Evolutionary conservation across 2,888 invertebrate species (phyloP).

Genomic region (Archaeoteleia sp.): DNA sequence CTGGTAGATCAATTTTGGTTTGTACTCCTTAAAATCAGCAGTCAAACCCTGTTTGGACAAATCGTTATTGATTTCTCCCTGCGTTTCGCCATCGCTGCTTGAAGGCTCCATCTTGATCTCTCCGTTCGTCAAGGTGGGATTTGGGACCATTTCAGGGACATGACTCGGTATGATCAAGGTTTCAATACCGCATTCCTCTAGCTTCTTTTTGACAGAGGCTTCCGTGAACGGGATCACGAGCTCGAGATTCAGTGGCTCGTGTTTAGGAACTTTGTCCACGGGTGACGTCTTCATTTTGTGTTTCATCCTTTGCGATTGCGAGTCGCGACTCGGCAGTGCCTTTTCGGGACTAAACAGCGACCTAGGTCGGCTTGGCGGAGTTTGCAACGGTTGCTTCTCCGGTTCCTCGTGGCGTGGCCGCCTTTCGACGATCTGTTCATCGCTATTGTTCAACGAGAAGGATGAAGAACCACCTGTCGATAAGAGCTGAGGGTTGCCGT

Average conservation of each 20-base stretch:
- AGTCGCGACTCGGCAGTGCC: constrained; percentile 76
- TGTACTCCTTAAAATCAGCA: too few species aligned
- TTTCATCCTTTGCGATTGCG: constrained; percentile 65
- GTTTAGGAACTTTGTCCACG: constrained; percentile 63
- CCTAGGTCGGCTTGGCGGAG: constrained; percentile 63
- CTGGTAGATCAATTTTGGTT: too few species aligned
- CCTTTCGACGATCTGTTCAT: constrained; percentile 70
- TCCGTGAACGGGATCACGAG: too few species aligned
- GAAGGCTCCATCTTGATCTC: too few species aligned
- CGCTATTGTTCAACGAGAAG: constrained; percentile 56
- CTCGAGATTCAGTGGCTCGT: constrained; percentile 50
- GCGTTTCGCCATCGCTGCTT: too few species aligned
- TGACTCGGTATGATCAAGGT: too few species aligned
- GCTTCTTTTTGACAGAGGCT: too few species aligned
- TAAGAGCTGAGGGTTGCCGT: constrained; percentile 47
- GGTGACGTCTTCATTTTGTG: constrained; percentile 77
- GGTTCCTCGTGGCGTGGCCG: constrained; percentile 64
- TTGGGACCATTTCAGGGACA: too few species aligned
- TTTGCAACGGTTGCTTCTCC: constrained; percentile 51
- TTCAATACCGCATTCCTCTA: too few species aligned
- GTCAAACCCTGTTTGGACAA: too few species aligned
- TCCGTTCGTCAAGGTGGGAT: too few species aligned
- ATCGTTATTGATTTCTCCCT: too few species aligned
- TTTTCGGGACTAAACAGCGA: constrained; percentile 83
- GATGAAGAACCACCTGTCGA: constrained; percentile 41